Base-by-base conservation (phyloP, 2,888 invertebrate species). In the Melitaea athalia region DNA sequence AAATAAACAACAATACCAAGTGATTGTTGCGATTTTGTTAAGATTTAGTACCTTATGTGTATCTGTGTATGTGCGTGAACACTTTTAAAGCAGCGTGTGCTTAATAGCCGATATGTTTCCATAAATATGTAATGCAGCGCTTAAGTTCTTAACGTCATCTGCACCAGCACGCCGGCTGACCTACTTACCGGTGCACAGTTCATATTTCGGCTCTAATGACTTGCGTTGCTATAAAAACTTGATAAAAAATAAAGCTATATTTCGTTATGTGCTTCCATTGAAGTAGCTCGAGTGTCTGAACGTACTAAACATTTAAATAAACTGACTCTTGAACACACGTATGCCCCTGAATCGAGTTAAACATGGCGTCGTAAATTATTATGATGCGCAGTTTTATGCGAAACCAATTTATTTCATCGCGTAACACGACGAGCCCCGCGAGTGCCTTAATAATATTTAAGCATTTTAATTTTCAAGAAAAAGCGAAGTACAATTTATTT, bases 131-230 rank as follows among this genome's bases (percentile, higher is more conserved):
- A 62, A 67, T 55, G 66, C 62, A 62, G 66, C 62, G 55, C 55
- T 57, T 53, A 62, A 62, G 61, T 67, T 61, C 52, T 66, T 62
- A 67, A 62, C 67, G 67, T 67, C 61, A 62, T 57, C 53, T 52
- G 64, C 59, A 60, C 59, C 24, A 60, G 53, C 33, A 33, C 59
- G 68, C 64, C 64, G 11, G 61, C 42, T 64, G 68, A 68, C 68
- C 68, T 64, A 68, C 60, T 64, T 68, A 31, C 62, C 47, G 31
- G 60, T 31, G 43, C 45, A 47, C 60, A 45, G 43, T 24, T 61
- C 60, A 47, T 53, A 64, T 68, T 68, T 68, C 53, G 68, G 68
- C 53, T 68, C 64, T 64, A 68, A 68, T 68, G 64, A 53, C 47
- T 64, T 60, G 59, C 62, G 63, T 49, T 15, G 42, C 53, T n/a